Evolutionary conservation across 2,113 vertebrate genomes (phyloP).

Genomic region (Neopipo cinnamomea): DNA sequence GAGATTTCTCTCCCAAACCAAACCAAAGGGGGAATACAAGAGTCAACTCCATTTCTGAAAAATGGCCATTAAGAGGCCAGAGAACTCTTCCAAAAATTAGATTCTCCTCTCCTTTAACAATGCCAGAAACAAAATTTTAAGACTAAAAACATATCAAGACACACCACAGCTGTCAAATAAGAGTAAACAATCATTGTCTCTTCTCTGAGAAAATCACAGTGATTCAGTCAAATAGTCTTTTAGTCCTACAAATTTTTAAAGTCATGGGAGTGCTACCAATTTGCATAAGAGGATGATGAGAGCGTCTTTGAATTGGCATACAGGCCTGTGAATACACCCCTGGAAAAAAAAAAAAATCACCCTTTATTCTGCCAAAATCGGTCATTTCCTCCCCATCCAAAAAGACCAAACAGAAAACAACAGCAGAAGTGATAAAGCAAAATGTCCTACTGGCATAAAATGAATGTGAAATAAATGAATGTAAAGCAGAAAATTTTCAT

Average conservation of each 20-base stretch:
- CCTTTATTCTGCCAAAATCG: not conserved
- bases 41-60: conserved; percentile 1
- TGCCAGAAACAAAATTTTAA: not conserved
- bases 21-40: not conserved
- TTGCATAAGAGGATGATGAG: not conserved
- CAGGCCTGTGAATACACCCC: not conserved
- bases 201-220: not conserved
- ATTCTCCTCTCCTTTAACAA: not conserved
- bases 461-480: not conserved
- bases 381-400: not conserved
- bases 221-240: not conserved
- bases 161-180: not conserved
- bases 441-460: not conserved
- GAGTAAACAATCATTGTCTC: not conserved
- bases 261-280: not conserved
- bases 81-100: conserved; percentile 4
- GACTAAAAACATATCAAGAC: not conserved
- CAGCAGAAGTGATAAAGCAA: not conserved
- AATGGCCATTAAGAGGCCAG: not conserved
- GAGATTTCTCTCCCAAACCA: not conserved
- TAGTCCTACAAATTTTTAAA: not conserved
- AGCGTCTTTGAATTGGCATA: not conserved
- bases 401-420: not conserved
- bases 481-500: not conserved
- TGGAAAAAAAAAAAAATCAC: not conserved